Evolutionary conservation across 2,797 vertebrate species (phyloP), one percentile per base, ranked within the genome.

Genomic region (Spondyliosoma cantharus): DNA sequence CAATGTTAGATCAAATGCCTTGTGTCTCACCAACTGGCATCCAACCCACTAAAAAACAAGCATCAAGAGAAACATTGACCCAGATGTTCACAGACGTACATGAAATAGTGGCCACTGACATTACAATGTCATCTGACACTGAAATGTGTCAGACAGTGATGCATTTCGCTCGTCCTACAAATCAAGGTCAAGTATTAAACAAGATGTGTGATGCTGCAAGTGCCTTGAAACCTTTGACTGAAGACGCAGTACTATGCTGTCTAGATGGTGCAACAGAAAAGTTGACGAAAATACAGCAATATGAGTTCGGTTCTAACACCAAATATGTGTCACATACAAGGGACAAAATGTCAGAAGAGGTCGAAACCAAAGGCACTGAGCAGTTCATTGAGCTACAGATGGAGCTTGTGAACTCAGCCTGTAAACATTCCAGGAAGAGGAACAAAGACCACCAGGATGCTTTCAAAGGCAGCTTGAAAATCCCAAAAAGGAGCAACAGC

Each of bases 401-500:
- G 66, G 88, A 92, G 32, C 43, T 69, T 71, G 70, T 84, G 75
- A 90, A 81, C 86, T 72, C 37, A 19, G 45, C 76, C 71, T 87
- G 78, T 90, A 91, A 93, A 86, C 82, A 89, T 85, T 92, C 92
- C 88, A 93, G 93, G 80, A 94, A 94, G 86, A 92, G 91, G 72
- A 95, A 92, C 88, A 94, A 94, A 81, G 88, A 79, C 43, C 67
- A 85, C 48, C 84, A 78, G 63, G 86, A 94, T 37, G 66, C 80
- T 81, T 92, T 91, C 76, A 80, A 72, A 12, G 80, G 86, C 52
- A 91, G 84, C 84, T 73, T 94, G 62, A 94, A 94, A 86, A 93
- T 94, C 69, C 91, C 91, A 62, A 95, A 95, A 88, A 91, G 91
- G 80, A 89, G 81, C 32, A 72, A 87, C 27, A 46, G 80, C 61